Conservation (phyloP, 2,113 vertebrate genomes). For the Melanostigma gelatinosum region DNA sequence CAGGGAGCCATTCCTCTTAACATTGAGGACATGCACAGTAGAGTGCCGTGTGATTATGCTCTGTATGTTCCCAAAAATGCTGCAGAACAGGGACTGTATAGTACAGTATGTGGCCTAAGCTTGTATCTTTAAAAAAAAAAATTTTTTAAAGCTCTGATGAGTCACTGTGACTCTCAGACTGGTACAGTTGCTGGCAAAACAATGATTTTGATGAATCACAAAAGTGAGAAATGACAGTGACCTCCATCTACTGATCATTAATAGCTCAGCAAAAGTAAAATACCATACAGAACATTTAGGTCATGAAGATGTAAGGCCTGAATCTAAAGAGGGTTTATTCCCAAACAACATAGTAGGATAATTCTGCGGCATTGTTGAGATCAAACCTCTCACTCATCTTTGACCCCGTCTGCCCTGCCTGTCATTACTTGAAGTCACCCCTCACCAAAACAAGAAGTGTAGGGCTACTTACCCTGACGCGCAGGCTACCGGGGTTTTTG, state of each 20-base stretch:
- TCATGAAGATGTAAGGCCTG: background rate
- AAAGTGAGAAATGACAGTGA: slow-evolving; percentile 1
- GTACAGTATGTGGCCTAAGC: background rate
- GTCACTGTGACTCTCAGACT: slow-evolving; percentile 12
- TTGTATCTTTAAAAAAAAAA: background rate
- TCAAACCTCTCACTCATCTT: slow-evolving; percentile 29
- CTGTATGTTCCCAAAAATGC: background rate
- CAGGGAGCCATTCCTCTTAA: slow-evolving; percentile 9
- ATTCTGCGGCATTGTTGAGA: background rate
- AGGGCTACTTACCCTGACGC: slow-evolving; percentile 70
- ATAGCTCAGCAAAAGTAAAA: background rate
- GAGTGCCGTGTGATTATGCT: background rate
- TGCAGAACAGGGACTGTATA: background rate
- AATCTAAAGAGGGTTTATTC: background rate
- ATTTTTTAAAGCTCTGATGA: slow-evolving; percentile 28
- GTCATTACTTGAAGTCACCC: slow-evolving; percentile 11
- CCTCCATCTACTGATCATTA: background rate
- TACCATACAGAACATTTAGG: background rate
- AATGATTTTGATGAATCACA: background rate
- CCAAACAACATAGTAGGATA: background rate
- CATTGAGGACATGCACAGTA: background rate
- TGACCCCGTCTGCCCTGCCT: slow-evolving; percentile 10
- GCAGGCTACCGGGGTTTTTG: slow-evolving; percentile 43
- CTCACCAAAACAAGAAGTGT: slow-evolving; percentile 51
- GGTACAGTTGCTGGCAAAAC: background rate